Conservation (phyloP, 2,888 invertebrate species). For the Nebria brevicollis region DNA sequence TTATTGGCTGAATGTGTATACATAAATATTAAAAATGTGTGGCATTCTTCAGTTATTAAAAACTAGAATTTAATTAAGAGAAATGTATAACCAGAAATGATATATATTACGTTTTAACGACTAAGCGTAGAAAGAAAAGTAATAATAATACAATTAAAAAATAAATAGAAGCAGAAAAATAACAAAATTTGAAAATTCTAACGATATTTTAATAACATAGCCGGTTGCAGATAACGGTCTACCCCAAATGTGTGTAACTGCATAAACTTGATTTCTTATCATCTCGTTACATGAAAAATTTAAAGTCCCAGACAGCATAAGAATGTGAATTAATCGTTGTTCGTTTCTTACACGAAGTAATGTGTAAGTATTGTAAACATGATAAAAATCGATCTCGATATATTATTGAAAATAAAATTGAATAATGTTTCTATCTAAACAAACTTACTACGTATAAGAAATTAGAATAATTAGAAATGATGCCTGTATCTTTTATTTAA, state of each 20-base stretch:
- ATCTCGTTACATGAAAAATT: slow-evolving; percentile 28
- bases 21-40: not conserved
- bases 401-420: too few relatives aligned
- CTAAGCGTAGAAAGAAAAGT: not conserved
- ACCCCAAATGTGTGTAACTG: slow-evolving; percentile 27
- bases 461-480: too few relatives aligned
- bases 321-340: not conserved
- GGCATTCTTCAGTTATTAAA: not conserved
- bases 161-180: slow-evolving; percentile 8
- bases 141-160: not conserved
- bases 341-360: too few relatives aligned
- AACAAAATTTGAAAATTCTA: slow-evolving; percentile 38
- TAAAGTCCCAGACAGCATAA: slow-evolving; percentile 2
- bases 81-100: not conserved
- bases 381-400: too few relatives aligned
- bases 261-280: slow-evolving; percentile 41
- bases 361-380: too few relatives aligned
- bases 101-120: not conserved
- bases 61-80: not conserved
- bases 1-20: too few relatives aligned
- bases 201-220: slow-evolving; percentile 42
- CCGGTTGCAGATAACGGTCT: slow-evolving; percentile 29
- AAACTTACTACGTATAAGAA: too few relatives aligned
- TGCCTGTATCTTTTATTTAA: too few relatives aligned
- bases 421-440: too few relatives aligned